Percentiles rank a stretch among this genome's conserved stretches.
phyloP scores from a whole-genome alignment of 2,888 invertebrate species.

The Cosmorhoe ocellata region DNA sequence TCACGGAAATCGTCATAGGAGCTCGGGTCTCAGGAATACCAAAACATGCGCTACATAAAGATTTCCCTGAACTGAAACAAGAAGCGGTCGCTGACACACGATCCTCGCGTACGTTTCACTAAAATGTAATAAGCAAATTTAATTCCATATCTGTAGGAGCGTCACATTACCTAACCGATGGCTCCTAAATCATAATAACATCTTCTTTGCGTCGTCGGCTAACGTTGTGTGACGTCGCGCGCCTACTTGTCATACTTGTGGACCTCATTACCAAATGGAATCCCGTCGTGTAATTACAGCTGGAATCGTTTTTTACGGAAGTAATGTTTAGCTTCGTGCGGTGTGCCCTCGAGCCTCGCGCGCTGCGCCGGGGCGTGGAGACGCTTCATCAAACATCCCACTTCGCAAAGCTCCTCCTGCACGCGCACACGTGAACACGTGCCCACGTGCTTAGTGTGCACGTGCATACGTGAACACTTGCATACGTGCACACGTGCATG shows the following conservation, averaged over 20 bases:
- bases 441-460: too few species aligned
- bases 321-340: neutral
- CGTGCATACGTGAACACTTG: too few species aligned
- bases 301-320: neutral
- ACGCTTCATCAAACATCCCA: too few species aligned
- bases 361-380: too few species aligned
- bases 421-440: too few species aligned
- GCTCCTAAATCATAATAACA: constrained; percentile 15
- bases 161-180: constrained; percentile 13
- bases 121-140: constrained; percentile 8
- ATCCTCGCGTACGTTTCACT: neutral
- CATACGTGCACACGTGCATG: too few species aligned
- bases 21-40: neutral
- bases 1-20: neutral
- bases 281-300: neutral
- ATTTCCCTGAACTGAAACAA: constrained; percentile 16
- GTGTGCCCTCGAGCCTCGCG: too few species aligned
- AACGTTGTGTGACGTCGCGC: constrained; percentile 7
- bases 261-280: too few species aligned
- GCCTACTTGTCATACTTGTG: neutral
- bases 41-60: constrained; percentile 5
- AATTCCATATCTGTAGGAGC: constrained; percentile 7
- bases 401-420: too few species aligned
- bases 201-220: constrained; percentile 1
- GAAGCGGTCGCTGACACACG: constrained; percentile 16